phyloP scores from a whole-genome alignment of 1,140 invertebrate species.

The Oryzaephilus surinamensis region DNA sequence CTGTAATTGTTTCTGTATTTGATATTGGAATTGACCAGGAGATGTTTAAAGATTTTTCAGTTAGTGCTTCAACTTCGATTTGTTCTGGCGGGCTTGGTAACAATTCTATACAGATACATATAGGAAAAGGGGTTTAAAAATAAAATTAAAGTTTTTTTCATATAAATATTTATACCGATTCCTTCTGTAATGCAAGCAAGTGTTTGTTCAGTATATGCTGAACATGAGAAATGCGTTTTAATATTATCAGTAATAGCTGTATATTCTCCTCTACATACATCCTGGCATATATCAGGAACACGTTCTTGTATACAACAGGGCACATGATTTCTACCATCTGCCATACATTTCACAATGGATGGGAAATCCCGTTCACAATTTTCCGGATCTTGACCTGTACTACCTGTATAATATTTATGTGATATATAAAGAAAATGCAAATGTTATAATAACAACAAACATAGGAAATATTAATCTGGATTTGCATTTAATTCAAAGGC shows the following conservation, averaged over 20 bases:
- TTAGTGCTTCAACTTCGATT: slow-evolving; percentile 56
- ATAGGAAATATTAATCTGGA: too few relatives aligned
- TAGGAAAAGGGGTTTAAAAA: background rate
- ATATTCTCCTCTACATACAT: slow-evolving; percentile 75
- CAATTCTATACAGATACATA: slow-evolving; percentile 43
- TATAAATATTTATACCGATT: slow-evolving; percentile 48
- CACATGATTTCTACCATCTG: slow-evolving; percentile 70
- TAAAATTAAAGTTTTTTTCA: background rate
- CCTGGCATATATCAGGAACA: slow-evolving; percentile 72
- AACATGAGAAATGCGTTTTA: slow-evolving; percentile 72
- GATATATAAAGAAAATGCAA: background rate
- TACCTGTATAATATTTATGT: slow-evolving; percentile 36
- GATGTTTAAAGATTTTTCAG: slow-evolving; percentile 56
- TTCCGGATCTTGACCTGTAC: slow-evolving; percentile 65
- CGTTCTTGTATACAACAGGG: slow-evolving; percentile 70
- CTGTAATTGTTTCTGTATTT: slow-evolving; percentile 50
- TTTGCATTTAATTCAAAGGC: too few relatives aligned
- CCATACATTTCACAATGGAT: slow-evolving; percentile 61
- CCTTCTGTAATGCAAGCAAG: slow-evolving; percentile 71
- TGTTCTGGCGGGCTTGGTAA: slow-evolving; percentile 60
- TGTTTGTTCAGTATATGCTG: slow-evolving; percentile 69
- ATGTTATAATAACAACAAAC: too few relatives aligned
- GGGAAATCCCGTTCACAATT: slow-evolving; percentile 67
- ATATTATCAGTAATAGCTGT: slow-evolving; percentile 72
- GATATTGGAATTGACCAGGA: slow-evolving; percentile 54